phyloP scores from a whole-genome alignment of 1,140 invertebrate genomes.

The Parasteatoda tepidariorum region DNA sequence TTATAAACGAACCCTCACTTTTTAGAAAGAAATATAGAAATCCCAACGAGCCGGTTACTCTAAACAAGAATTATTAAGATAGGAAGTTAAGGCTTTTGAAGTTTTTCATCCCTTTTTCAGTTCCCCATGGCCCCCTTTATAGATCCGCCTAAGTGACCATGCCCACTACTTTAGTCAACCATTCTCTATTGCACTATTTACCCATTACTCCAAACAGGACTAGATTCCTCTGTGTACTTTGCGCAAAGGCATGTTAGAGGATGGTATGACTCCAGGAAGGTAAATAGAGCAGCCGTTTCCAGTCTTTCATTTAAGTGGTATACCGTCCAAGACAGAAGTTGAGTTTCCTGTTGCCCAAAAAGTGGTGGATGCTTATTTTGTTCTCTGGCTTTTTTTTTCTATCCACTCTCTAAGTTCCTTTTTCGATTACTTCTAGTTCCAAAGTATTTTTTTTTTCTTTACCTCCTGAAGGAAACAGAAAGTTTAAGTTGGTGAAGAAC shows the following conservation, averaged over 20 bases:
- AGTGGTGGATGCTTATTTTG: slow-evolving; percentile 18
- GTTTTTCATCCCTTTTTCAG: not conserved
- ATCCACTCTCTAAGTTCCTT: not conserved
- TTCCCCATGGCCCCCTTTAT: slow-evolving; percentile 18
- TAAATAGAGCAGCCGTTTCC: slow-evolving; percentile 32
- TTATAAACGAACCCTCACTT: too few species aligned
- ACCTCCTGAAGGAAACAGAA: not conserved
- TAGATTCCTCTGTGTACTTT: slow-evolving; percentile 29
- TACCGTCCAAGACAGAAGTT: slow-evolving; percentile 33
- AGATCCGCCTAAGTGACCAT: slow-evolving; percentile 46
- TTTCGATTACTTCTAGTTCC: not conserved
- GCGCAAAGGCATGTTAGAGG: not conserved
- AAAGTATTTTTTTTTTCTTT: not conserved
- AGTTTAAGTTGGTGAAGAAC: not conserved
- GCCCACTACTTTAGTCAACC: not conserved
- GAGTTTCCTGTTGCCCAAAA: slow-evolving; percentile 28
- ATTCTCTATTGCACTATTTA: slow-evolving; percentile 30
- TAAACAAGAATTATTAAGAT: not conserved
- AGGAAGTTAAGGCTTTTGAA: not conserved
- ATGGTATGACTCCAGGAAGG: slow-evolving; percentile 19
- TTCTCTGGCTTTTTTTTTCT: not conserved
- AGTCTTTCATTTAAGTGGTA: slow-evolving; percentile 25
- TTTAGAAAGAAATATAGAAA: too few species aligned
- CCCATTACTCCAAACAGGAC: slow-evolving; percentile 42
- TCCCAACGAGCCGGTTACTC: too few species aligned